phyloP scores from a whole-genome alignment of 1,140 invertebrate genomes.

The Neelides sp. region DNA sequence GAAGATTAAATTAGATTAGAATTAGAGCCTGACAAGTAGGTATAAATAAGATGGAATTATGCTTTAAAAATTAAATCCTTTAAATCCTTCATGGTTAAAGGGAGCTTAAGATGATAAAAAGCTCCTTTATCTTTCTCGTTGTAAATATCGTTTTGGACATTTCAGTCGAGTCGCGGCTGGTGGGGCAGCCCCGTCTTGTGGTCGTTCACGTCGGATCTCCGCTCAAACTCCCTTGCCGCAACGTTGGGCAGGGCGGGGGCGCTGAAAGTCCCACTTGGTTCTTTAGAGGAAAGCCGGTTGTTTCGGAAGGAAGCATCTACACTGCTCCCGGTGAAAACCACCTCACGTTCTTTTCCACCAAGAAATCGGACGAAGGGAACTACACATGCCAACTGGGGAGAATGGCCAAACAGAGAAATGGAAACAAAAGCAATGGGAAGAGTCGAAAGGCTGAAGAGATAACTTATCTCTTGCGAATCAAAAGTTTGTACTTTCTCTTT shows the following conservation, averaged over 20 bases:
- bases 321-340: slow-evolving; percentile 16
- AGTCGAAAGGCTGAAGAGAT: background rate
- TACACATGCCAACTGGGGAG: slow-evolving; percentile 22
- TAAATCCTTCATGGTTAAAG: too few relatives aligned
- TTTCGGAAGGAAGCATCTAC: slow-evolving; percentile 18
- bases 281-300: slow-evolving; percentile 20
- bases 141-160: too few relatives aligned
- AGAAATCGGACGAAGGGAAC: slow-evolving; percentile 17
- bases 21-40: too few relatives aligned
- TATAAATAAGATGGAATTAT: too few relatives aligned
- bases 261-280: slow-evolving; percentile 8
- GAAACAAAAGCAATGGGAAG: background rate
- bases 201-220: slow-evolving; percentile 28
- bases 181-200: slow-evolving; percentile 15
- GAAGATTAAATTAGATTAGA: too few relatives aligned
- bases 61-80: too few relatives aligned
- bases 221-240: slow-evolving; percentile 20
- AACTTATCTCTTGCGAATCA: slow-evolving; percentile 20
- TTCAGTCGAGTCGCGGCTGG: slow-evolving; percentile 21
- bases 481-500: too few relatives aligned
- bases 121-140: background rate
- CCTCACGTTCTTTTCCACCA: slow-evolving; percentile 12
- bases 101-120: too few relatives aligned
- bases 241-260: slow-evolving; percentile 4
- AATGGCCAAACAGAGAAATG: slow-evolving; percentile 19